A percentile compares a stretch with the other conserved stretches of the same genome.
Evolutionary conservation across 2,888 invertebrate species (phyloP).

Genomic region (Nasonovia ribisnigri): DNA sequence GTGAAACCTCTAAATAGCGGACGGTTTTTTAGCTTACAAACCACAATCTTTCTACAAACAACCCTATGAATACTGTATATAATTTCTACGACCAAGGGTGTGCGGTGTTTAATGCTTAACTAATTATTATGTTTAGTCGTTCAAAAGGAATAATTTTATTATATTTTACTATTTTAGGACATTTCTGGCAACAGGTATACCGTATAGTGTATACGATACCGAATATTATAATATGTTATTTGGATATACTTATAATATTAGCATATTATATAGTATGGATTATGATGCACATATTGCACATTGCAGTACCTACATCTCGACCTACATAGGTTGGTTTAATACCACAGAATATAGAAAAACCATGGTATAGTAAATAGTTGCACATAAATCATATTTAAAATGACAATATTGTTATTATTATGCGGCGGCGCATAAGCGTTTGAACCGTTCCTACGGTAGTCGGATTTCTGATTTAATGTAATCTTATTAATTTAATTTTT

Average conservation of each 20-base stretch:
- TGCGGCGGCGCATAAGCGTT: neutral
- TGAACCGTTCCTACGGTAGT: neutral
- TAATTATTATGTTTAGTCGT: neutral
- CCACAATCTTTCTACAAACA: neutral
- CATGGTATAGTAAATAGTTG: too few relatives aligned
- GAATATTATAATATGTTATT: neutral
- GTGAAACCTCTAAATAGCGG: neutral
- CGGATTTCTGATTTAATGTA: neutral
- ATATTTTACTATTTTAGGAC: neutral
- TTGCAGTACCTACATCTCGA: neutral
- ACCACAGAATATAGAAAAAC: neutral
- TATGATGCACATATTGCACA: neutral
- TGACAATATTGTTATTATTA: neutral
- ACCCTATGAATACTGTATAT: neutral
- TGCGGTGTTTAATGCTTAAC: too few relatives aligned
- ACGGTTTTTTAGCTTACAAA: neutral
- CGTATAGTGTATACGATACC: neutral
- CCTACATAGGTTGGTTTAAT: neutral
- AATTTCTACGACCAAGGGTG: neutral
- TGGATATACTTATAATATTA: neutral
- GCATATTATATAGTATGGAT: too few relatives aligned
- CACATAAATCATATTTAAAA: neutral
- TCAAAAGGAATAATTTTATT: neutral
- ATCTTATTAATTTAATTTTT: neutral
- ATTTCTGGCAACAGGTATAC: neutral